Evolutionary conservation across 2,113 vertebrate species (phyloP).

Genomic region (Tyto alba): DNA sequence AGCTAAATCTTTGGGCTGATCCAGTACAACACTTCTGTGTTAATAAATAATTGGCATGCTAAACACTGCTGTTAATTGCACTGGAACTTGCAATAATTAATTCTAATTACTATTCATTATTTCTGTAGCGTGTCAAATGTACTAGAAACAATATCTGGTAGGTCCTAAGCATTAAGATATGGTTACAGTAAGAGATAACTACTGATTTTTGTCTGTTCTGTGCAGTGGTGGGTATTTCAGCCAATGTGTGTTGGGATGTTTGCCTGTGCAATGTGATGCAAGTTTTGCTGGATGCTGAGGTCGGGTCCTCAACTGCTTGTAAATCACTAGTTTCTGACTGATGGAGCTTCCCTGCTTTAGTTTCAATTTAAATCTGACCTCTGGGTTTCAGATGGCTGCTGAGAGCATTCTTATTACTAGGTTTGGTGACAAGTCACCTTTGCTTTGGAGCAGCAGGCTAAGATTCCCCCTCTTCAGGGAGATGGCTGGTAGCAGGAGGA

Average conservation of each 20-base stretch:
- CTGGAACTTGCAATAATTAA: neutral
- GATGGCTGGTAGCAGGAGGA: neutral
- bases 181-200: neutral
- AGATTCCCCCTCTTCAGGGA: neutral
- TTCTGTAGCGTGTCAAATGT: neutral
- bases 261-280: neutral
- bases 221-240: neutral
- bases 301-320: neutral
- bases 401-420: neutral
- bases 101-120: slow-evolving; percentile 26
- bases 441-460: neutral
- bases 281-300: neutral
- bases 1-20: slow-evolving; percentile 3
- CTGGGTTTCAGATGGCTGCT: neutral
- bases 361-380: neutral
- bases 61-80: slow-evolving; percentile 15
- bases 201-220: neutral
- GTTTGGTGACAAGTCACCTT: neutral
- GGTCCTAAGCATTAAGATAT: neutral
- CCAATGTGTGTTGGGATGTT: fast-evolving
- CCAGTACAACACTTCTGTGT: neutral
- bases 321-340: neutral
- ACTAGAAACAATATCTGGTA: slow-evolving; percentile 1
- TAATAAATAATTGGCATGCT: neutral
- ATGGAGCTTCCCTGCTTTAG: neutral